Percentiles rank a stretch among this genome's conserved stretches.
These are phyloP conservation scores for Orchesellides sinensis DNA, from an alignment of 2,888 invertebrate species.

Conservation along the genomic window DNA sequence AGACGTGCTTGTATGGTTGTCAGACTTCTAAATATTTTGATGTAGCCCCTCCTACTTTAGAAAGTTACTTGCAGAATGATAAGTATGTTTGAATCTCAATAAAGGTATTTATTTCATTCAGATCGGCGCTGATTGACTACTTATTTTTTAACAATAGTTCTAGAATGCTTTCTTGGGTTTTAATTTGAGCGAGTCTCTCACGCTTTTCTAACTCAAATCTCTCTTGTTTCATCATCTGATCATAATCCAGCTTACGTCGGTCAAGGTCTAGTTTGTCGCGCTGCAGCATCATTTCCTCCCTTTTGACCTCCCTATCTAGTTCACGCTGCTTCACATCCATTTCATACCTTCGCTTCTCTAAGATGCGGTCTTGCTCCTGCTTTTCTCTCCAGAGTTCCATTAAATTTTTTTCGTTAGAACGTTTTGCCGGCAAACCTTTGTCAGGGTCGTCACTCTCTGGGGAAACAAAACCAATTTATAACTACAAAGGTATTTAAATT, in stretches of 20 bases:
- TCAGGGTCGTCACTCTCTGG: not conserved
- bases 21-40: slow-evolving; percentile 18
- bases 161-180: not conserved
- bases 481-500: too few relatives aligned
- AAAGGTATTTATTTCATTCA: not conserved
- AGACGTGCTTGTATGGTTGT: slow-evolving; percentile 11
- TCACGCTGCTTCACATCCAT: not conserved
- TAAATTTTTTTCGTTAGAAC: not conserved
- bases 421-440: not conserved
- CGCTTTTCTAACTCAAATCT: not conserved
- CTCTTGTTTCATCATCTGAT: not conserved
- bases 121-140: not conserved
- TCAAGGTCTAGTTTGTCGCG: not conserved
- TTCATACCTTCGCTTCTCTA: not conserved
- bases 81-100: not conserved
- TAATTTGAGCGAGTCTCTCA: not conserved
- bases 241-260: not conserved
- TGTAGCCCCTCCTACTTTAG: slow-evolving; percentile 2
- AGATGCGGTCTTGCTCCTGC: not conserved
- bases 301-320: not conserved
- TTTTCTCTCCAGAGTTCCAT: not conserved
- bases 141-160: not conserved
- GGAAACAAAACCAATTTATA: not conserved
- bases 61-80: not conserved
- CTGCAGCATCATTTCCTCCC: not conserved